Evolutionary conservation across 2,888 invertebrate species (phyloP).

Genomic region (Melanostoma scalare): DNA sequence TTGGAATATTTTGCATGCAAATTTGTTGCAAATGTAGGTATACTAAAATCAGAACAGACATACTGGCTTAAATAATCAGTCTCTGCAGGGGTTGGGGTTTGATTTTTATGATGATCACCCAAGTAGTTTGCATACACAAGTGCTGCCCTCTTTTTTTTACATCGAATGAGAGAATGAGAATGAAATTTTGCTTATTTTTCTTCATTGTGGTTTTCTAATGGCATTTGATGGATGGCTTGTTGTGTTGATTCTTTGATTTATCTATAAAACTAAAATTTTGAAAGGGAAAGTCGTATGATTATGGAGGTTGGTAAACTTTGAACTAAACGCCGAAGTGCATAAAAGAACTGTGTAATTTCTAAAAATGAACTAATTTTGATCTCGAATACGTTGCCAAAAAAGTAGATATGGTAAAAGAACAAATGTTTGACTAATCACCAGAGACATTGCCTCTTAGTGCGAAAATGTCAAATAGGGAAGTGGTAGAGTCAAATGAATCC

Average conservation of each 20-base stretch:
- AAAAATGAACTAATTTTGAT: too few relatives aligned
- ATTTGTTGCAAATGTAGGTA: constrained; percentile 32
- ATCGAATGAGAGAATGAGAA: constrained; percentile 42
- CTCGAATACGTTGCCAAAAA: too few relatives aligned
- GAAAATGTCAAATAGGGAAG: too few relatives aligned
- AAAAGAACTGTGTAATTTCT: too few relatives aligned
- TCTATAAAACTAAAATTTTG: constrained; percentile 8
- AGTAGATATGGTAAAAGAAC: too few relatives aligned
- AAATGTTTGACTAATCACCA: too few relatives aligned
- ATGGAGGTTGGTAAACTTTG: too few relatives aligned
- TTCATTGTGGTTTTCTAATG: constrained; percentile 32
- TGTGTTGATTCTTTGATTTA: constrained; percentile 1
- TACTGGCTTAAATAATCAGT: constrained; percentile 22
- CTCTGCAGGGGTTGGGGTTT: not conserved
- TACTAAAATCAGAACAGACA: constrained; percentile 36
- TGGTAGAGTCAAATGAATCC: too few relatives aligned
- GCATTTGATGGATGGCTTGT: constrained; percentile 45
- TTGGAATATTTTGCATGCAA: constrained; percentile 28
- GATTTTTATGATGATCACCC: constrained; percentile 30
- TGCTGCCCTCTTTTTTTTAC: constrained; percentile 43
- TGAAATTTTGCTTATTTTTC: not conserved
- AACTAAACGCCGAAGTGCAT: too few relatives aligned
- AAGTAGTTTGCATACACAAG: constrained; percentile 24
- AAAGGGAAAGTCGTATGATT: constrained; percentile 56
- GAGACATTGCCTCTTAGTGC: too few relatives aligned